Evolutionary conservation across 1,140 invertebrate species (phyloP).

Genomic region (Vollenhovia emeryi): DNA sequence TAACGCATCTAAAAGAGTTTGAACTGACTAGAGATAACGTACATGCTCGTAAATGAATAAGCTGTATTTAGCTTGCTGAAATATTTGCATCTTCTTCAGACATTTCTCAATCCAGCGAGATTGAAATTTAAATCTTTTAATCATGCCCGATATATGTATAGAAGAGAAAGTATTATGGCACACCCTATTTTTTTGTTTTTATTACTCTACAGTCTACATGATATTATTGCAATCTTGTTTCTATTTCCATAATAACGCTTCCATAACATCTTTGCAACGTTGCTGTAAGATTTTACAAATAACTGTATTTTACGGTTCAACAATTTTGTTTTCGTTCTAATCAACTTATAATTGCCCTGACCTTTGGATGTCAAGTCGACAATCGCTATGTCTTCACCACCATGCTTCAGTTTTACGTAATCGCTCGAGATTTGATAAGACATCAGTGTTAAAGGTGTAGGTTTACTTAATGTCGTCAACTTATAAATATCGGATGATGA

Average conservation of each 20-base stretch:
- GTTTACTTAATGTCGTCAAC: not conserved
- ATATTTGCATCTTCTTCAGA: not conserved
- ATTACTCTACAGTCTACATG: not conserved
- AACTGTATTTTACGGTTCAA: not conserved
- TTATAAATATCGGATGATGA: slow-evolving; percentile 12
- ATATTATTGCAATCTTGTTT: not conserved
- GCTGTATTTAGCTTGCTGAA: not conserved
- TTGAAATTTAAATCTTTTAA: too few species aligned
- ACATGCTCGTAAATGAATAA: not conserved
- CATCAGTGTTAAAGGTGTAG: not conserved
- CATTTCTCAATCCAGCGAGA: not conserved
- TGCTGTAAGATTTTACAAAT: not conserved
- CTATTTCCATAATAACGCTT: not conserved
- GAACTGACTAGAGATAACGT: not conserved
- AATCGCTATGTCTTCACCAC: not conserved
- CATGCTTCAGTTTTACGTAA: not conserved
- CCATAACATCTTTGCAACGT: not conserved
- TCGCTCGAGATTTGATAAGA: not conserved
- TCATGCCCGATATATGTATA: not conserved
- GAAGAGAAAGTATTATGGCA: not conserved
- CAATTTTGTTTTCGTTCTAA: not conserved
- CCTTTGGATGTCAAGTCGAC: not conserved
- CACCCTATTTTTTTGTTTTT: not conserved
- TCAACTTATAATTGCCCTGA: not conserved
- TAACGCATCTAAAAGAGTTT: not conserved